Percentiles rank a stretch among this genome's conserved stretches.
These are phyloP conservation scores for Takifugu ocellatus DNA, from an alignment of 2,797 vertebrate species.

Conservation along the genomic window DNA sequence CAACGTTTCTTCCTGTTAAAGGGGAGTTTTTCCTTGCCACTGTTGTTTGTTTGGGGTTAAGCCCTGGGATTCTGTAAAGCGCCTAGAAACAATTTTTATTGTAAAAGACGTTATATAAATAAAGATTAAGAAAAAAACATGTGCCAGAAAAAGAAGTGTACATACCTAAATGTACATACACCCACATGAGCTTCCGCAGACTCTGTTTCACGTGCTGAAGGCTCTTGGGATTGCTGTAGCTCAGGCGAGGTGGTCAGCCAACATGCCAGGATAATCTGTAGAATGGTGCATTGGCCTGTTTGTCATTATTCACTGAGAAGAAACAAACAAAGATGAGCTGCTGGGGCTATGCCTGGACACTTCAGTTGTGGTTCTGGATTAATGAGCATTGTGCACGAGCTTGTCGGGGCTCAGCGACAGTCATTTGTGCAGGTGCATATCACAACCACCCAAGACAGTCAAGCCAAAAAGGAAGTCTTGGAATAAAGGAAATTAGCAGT, in stretches of 20 bases:
- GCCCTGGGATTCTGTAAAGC: too few relatives aligned
- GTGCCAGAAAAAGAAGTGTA: slow-evolving; percentile 9
- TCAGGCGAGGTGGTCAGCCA: slow-evolving; percentile 22
- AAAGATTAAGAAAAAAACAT: not conserved
- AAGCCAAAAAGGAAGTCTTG: slow-evolving; percentile 65
- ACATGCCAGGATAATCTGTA: slow-evolving; percentile 43
- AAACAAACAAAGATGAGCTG: slow-evolving; percentile 48
- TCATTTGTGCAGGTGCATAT: slow-evolving; percentile 32
- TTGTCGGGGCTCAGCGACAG: slow-evolving; percentile 26
- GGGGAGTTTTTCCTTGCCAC: too few relatives aligned
- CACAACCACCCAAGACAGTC: slow-evolving; percentile 51
- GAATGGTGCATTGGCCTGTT: slow-evolving; percentile 38
- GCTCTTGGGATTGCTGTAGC: slow-evolving; percentile 7
- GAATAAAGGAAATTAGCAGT: slow-evolving; percentile 60
- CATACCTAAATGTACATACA: slow-evolving; percentile 3
- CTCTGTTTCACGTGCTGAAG: slow-evolving; percentile 9
- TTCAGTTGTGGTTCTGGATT: slow-evolving; percentile 9
- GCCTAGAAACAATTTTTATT: too few relatives aligned
- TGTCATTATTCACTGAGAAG: slow-evolving; percentile 50
- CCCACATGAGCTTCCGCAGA: slow-evolving; percentile 19
- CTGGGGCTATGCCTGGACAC: slow-evolving; percentile 5
- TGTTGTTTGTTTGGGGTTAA: too few relatives aligned
- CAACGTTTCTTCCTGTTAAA: too few relatives aligned
- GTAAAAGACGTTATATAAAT: too few relatives aligned
- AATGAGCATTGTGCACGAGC: slow-evolving; percentile 12